These are phyloP conservation scores for Thaumatotibia leucotreta DNA, from an alignment of 1,140 invertebrate species.

Conservation along the genomic window DNA sequence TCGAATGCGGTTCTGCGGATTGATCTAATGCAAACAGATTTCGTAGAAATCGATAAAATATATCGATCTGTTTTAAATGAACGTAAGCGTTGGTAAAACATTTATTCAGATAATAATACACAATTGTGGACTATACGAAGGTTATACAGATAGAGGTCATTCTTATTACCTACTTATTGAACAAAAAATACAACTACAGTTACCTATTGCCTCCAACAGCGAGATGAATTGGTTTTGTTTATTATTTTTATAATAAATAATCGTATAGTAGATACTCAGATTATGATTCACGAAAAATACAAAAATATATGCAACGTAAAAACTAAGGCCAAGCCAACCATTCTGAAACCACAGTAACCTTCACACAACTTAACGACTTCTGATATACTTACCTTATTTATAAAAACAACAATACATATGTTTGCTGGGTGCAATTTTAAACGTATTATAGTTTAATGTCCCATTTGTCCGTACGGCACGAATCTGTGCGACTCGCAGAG, in stretches of 20 bases:
- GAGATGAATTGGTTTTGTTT: neutral
- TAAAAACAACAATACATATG: neutral
- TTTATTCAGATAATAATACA: neutral
- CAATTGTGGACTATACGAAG: neutral
- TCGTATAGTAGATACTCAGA: neutral
- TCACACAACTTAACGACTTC: neutral
- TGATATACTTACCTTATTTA: neutral
- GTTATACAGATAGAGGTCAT: neutral
- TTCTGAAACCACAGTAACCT: neutral
- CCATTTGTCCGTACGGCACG: slow-evolving; percentile 13
- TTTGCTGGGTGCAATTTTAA: slow-evolving; percentile 6
- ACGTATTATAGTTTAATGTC: slow-evolving; percentile 6
- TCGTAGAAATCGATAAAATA: neutral
- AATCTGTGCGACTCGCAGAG: slow-evolving; percentile 10
- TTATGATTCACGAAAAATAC: neutral
- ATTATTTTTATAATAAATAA: neutral
- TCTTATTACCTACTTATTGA: no score
- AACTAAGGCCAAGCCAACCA: neutral
- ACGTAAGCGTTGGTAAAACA: neutral
- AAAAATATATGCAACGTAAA: neutral
- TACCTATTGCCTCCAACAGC: neutral
- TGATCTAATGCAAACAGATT: neutral
- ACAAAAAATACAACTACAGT: neutral
- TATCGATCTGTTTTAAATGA: neutral
- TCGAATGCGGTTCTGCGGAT: neutral